A percentile compares a stretch with the other conserved stretches of the same genome.
These are phyloP conservation scores for Sesamia inferens DNA, from an alignment of 2,888 invertebrate species.

Conservation along the genomic window DNA sequence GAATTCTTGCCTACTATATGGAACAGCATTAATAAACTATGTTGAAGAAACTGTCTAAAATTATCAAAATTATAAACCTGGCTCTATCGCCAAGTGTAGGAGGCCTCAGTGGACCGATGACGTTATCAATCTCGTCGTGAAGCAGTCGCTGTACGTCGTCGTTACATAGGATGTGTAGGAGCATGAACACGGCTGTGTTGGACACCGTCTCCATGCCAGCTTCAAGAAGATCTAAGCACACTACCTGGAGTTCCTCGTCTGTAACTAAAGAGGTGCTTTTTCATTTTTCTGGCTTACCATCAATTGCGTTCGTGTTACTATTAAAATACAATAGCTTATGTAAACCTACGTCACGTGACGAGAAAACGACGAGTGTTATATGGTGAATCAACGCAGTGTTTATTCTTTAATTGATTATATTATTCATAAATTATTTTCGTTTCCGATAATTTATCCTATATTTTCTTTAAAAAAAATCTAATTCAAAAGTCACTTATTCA, in stretches of 20 bases:
- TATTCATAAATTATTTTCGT: no score
- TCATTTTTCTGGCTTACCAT: neutral
- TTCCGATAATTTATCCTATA: no score
- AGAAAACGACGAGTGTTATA: no score
- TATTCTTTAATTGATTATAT: no score
- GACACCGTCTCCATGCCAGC: constrained; percentile 93
- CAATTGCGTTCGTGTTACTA: neutral
- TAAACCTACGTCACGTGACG: no score
- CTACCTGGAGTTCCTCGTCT: constrained; percentile 82
- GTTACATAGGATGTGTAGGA: constrained; percentile 90
- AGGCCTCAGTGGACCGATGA: constrained; percentile 88
- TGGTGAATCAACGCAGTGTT: no score
- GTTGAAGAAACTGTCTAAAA: neutral
- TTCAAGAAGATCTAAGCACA: constrained; percentile 92
- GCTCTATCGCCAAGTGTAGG: constrained; percentile 90
- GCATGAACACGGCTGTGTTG: constrained; percentile 90
- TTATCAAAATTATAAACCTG: constrained; percentile 74
- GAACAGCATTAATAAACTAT: neutral
- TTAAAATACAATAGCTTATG: neutral
- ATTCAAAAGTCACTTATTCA: no score
- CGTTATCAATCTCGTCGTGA: constrained; percentile 90
- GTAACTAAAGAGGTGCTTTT: constrained; percentile 69
- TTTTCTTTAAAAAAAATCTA: no score
- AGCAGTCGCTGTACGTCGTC: constrained; percentile 89
- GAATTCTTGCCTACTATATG: neutral